Base-by-base conservation (phyloP, 1,140 invertebrate genomes). In the Dufourea novaeangliae region DNA sequence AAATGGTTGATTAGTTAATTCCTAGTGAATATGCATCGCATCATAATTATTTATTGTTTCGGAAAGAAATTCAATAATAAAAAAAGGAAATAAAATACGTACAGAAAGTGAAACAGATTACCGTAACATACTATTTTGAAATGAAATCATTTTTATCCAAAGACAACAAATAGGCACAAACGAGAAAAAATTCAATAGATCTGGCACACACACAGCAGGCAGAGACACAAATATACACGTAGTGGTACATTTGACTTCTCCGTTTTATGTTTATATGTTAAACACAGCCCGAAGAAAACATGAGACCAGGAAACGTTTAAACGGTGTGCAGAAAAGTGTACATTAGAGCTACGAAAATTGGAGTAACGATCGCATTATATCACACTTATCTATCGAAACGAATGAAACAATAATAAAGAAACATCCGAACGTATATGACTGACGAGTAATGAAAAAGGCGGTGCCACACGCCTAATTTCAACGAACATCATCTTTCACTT, bases 401-500 rank as follows among this genome's bases (percentile, higher is more conserved):
- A 79, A 6, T 64, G 17, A 50, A 29, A 50, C 7, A n/a, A 46
- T 12, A n/a, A 59, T 14, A 67, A 29, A 44, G 44, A 52, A 56
- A 46, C 17, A 32, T 12, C 5, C 29, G 34, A 34, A 79, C 63
- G 46, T 79, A 62, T 67, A 62, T 56, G 59, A 56, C 52, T 70
- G 29, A 63, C 57, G 76, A 84, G 78, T 86, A 82, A 74, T 57
- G 75, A 85, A 74, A 86, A 87, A 87, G 86, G 86, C 86, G 86
- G 86, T 87, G 86, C 86, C 86, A 86, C 78, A 72, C 68, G 69
- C 41, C 76, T 81, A 72, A 62, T 73, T 62, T 66, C 77, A 61
- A 56, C 46, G 34, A 52, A 69, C 17, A 57, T 1, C 12, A 11
- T 37, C 29, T 29, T 50, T 34, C 14, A 46, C 32, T 44, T 14